These are phyloP conservation scores for Drosophila miranda DNA, from an alignment of 1,140 invertebrate genomes.

Conservation along the genomic window DNA sequence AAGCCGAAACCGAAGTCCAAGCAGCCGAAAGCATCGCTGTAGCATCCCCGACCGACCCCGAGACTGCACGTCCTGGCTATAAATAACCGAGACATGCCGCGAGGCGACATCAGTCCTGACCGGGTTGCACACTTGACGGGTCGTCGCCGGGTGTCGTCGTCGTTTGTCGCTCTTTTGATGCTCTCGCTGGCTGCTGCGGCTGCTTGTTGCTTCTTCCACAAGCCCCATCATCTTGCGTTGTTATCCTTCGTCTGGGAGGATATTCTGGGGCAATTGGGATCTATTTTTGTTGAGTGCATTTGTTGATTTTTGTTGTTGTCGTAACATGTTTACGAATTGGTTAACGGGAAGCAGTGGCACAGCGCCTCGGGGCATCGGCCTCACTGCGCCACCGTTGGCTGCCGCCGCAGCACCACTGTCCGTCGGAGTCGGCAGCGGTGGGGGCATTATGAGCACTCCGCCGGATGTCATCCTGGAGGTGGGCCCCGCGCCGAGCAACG, in stretches of 20 bases:
- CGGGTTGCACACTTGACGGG: conserved; percentile 60
- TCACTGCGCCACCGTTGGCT: conserved; percentile 19
- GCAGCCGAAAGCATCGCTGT: conserved; percentile 42
- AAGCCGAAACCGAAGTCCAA: conserved; percentile 5
- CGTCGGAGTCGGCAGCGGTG: conserved; percentile 29
- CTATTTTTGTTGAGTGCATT: background rate
- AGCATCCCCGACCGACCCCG: too few relatives aligned
- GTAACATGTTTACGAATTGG: conserved; percentile 81
- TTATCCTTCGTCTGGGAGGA: too few relatives aligned
- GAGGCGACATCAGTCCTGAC: conserved; percentile 70
- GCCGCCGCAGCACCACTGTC: conserved; percentile 9
- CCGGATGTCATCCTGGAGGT: conserved; percentile 87
- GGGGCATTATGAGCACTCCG: conserved; percentile 78
- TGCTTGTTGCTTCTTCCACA: background rate
- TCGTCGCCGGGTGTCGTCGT: background rate
- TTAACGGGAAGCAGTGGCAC: conserved; percentile 69
- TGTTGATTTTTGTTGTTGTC: conserved; percentile 35
- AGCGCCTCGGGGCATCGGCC: conserved; percentile 8
- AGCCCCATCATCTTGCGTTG: background rate
- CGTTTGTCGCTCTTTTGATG: background rate
- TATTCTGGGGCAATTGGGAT: too few relatives aligned
- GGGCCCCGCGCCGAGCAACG: conserved; percentile 84
- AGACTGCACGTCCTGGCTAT: conserved; percentile 16
- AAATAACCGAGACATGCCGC: conserved; percentile 67
- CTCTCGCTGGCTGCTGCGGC: conserved; percentile 5